These are phyloP conservation scores for Yasuhikotakia modesta DNA, from an alignment of 2,797 vertebrate genomes.

Conservation along the genomic window DNA sequence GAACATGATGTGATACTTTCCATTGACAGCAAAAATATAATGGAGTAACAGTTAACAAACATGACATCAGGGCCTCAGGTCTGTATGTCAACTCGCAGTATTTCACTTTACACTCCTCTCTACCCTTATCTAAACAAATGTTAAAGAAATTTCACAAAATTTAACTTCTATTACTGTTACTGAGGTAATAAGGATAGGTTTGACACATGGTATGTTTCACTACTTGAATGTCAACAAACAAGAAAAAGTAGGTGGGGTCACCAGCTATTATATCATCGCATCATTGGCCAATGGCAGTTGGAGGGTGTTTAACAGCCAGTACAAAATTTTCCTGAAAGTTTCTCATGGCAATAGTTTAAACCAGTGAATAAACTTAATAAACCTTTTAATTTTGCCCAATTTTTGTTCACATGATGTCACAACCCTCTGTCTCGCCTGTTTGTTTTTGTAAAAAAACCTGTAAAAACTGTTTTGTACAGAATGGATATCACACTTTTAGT, in stretches of 20 bases:
- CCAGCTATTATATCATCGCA: no score
- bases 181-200: background rate
- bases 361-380: no score
- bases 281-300: no score
- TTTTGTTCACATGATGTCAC: background rate
- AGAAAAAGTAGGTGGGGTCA: background rate
- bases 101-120: background rate
- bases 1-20: background rate
- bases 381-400: background rate
- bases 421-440: background rate
- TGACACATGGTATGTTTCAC: background rate
- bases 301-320: no score
- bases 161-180: background rate
- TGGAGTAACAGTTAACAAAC: background rate
- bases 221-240: background rate
- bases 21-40: background rate
- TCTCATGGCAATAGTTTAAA: no score
- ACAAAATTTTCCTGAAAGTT: no score
- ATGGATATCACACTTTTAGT: background rate
- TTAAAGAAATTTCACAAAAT: slow-evolving; percentile 12
- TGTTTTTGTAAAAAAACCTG: background rate
- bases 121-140: background rate
- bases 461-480: slow-evolving; percentile 9
- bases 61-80: background rate
- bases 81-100: background rate